A percentile compares a stretch with the other conserved stretches of the same genome.
phyloP scores from a whole-genome alignment of 2,797 vertebrate genomes.

The Pagetopsis macropterus region DNA sequence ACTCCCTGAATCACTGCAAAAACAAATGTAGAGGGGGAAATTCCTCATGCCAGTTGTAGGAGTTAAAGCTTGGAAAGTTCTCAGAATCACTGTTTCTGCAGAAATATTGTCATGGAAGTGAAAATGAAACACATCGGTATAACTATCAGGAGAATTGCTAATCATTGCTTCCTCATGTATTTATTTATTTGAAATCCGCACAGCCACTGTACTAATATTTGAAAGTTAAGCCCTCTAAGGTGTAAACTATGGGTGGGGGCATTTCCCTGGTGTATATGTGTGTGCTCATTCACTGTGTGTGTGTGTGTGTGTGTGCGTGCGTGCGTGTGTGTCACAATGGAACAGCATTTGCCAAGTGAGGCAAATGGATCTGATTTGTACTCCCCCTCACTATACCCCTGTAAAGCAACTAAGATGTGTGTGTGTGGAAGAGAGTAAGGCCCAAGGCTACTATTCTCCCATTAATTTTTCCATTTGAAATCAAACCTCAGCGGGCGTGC shows the following conservation, averaged over 20 bases:
- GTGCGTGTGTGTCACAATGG: constrained; percentile 65
- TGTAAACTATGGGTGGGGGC: constrained; percentile 42
- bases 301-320: constrained; percentile 37
- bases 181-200: constrained; percentile 78
- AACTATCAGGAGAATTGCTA: constrained; percentile 74
- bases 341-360: constrained; percentile 67
- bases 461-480: constrained; percentile 92
- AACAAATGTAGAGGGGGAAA: background rate
- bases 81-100: constrained; percentile 70
- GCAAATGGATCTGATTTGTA: constrained; percentile 68
- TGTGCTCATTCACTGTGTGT: constrained; percentile 27
- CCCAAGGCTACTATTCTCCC: constrained; percentile 86
- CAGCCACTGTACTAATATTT: constrained; percentile 82
- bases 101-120: constrained; percentile 77
- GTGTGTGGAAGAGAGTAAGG: constrained; percentile 72
- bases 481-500: constrained; percentile 80
- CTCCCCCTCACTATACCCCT: constrained; percentile 58
- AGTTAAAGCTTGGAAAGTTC: constrained; percentile 67
- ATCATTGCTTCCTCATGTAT: constrained; percentile 71
- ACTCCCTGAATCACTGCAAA: background rate
- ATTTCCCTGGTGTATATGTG: constrained; percentile 56
- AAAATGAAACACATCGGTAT: constrained; percentile 70
- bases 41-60: constrained; percentile 14
- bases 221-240: constrained; percentile 78
- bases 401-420: constrained; percentile 74